Conservation (phyloP, 2,888 invertebrate genomes). For the Macrophya annulata region DNA sequence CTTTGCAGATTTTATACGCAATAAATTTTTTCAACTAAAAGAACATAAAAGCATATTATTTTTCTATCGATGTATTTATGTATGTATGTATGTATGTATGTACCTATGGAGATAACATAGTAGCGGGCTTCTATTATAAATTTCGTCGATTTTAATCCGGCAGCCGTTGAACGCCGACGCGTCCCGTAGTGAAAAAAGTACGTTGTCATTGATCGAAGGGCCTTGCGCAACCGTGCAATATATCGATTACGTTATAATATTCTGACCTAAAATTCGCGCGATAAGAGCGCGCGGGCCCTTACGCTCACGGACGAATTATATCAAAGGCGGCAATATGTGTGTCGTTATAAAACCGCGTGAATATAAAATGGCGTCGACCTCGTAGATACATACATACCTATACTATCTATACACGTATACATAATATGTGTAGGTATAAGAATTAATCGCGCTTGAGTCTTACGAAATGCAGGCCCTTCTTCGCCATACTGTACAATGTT, state of each 20-base stretch:
- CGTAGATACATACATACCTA: slow-evolving; percentile 6
- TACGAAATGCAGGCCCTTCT: slow-evolving; percentile 53
- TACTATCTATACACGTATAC: slow-evolving; percentile 3
- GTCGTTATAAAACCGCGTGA: slow-evolving; percentile 29
- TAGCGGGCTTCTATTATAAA: slow-evolving; percentile 4
- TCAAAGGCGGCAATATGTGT: slow-evolving; percentile 27
- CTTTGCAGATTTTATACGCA: not conserved
- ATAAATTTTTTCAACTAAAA: not conserved
- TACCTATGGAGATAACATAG: not conserved
- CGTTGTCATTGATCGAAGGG: slow-evolving; percentile 51
- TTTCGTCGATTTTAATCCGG: slow-evolving; percentile 12
- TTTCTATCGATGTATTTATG: not conserved
- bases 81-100: too few species aligned
- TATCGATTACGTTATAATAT: slow-evolving; percentile 52
- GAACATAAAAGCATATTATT: not conserved
- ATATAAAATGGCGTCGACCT: slow-evolving; percentile 51
- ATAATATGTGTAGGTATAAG: not conserved
- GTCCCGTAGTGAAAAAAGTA: not conserved
- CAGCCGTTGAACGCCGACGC: slow-evolving; percentile 21
- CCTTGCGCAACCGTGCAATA: slow-evolving; percentile 54
- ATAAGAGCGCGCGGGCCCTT: slow-evolving; percentile 46
- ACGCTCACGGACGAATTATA: slow-evolving; percentile 19
- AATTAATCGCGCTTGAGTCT: slow-evolving; percentile 43
- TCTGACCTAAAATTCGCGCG: slow-evolving; percentile 56
- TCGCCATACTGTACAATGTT: slow-evolving; percentile 23